Percentiles rank a stretch among this genome's conserved stretches.
Conservation (phyloP, 1,140 invertebrate genomes). For the Leptopilina clavipes region DNA sequence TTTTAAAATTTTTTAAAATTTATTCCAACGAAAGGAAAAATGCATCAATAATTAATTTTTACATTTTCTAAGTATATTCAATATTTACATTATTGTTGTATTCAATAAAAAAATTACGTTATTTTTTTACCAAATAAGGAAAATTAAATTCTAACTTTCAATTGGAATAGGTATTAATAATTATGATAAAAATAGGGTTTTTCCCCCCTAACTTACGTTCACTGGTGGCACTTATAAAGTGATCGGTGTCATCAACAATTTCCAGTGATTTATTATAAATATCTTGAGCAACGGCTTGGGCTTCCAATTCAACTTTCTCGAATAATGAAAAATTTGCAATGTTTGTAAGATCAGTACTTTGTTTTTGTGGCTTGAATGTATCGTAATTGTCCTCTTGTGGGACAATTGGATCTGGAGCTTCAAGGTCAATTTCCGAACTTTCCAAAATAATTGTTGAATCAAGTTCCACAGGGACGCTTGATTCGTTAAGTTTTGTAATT, state of each 20-base stretch:
- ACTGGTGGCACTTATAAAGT: slow-evolving; percentile 58
- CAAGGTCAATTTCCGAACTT: slow-evolving; percentile 9
- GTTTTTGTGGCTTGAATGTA: slow-evolving; percentile 61
- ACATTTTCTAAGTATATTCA: too few species aligned
- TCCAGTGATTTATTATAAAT: slow-evolving; percentile 57
- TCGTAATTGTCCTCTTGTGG: slow-evolving; percentile 51
- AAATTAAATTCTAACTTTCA: too few species aligned
- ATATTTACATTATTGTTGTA: too few species aligned
- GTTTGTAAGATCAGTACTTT: slow-evolving; percentile 58
- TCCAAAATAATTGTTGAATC: slow-evolving; percentile 3
- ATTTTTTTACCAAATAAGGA: too few species aligned
- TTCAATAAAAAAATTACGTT: too few species aligned
- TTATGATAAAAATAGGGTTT: too few species aligned
- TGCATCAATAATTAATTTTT: too few species aligned
- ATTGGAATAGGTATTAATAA: too few species aligned
- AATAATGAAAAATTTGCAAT: slow-evolving; percentile 47
- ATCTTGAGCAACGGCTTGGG: slow-evolving; percentile 61
- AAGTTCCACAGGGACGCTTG: not conserved
- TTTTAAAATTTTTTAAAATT: too few species aligned
- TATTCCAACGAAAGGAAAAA: too few species aligned
- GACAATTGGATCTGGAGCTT: not conserved
- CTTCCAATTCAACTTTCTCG: slow-evolving; percentile 54
- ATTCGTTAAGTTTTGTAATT: not conserved
- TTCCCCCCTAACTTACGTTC: slow-evolving; percentile 65
- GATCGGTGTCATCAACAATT: slow-evolving; percentile 54